Percentiles rank a stretch among this genome's conserved stretches.
Conservation (phyloP, 2,113 vertebrate species). For the Sminthopsis crassicaudata region DNA sequence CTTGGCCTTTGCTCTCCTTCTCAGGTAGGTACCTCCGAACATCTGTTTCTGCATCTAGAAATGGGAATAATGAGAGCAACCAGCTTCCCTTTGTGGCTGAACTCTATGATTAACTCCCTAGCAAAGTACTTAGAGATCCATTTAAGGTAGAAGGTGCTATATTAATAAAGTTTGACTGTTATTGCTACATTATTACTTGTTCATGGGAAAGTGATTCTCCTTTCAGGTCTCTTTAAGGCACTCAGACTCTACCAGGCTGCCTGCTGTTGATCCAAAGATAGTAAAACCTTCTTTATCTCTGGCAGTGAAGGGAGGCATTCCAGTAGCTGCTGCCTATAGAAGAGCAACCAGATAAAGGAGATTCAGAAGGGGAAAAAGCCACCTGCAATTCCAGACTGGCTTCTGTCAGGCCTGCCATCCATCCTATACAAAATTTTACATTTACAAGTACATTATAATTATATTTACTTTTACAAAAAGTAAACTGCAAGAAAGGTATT, state of each 20-base stretch:
- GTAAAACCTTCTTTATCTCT: slow-evolving; percentile 20
- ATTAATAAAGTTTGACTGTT: slow-evolving; percentile 68
- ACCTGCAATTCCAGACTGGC: neutral
- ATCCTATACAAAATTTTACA: neutral
- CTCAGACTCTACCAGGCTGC: neutral
- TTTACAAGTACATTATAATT: neutral
- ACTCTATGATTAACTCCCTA: slow-evolving; percentile 70
- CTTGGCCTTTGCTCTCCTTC: slow-evolving; percentile 67
- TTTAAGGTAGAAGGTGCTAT: slow-evolving; percentile 72
- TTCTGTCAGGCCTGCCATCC: neutral
- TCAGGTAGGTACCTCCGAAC: slow-evolving; percentile 69
- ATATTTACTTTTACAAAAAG: slow-evolving; percentile 35
- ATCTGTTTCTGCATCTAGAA: slow-evolving; percentile 66
- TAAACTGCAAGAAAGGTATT: slow-evolving; percentile 12
- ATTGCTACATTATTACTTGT: slow-evolving; percentile 44
- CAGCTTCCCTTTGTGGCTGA: slow-evolving; percentile 39
- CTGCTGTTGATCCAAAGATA: slow-evolving; percentile 19
- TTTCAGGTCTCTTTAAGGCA: slow-evolving; percentile 36
- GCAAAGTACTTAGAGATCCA: slow-evolving; percentile 77
- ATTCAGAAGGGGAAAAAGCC: neutral
- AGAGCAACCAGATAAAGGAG: slow-evolving; percentile 7
- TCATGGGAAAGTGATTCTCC: slow-evolving; percentile 53
- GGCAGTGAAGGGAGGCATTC: neutral
- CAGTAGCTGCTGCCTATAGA: neutral
- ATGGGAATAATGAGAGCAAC: slow-evolving; percentile 68